Evolutionary conservation across 2,888 invertebrate species (phyloP), one percentile per base, ranked within the genome.

Genomic region (Lochmaea capreae): DNA sequence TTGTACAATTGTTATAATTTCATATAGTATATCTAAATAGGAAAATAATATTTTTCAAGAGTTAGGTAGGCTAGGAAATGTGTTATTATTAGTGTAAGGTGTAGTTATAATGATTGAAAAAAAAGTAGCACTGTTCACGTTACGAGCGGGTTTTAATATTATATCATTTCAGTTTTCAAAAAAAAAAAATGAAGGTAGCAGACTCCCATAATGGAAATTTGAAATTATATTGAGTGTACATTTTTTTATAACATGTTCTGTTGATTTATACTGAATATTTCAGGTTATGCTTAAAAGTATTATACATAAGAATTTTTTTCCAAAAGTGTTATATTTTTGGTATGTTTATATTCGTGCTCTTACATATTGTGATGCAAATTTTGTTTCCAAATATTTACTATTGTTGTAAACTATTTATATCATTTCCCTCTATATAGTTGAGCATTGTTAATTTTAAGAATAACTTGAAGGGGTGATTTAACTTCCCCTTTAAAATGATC

Each of bases 1-100:
- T 80, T 87, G 87, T 87, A 87, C 87, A 87, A 87, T 86, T 87
- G 87, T 87, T 87, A 87, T 87, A 83, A 86, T 87, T 87, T 87
- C 86, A 87, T 87, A 87, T 87, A 87, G 86, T 85, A 86, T 87
- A 87, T 87, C 74, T 72, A 68, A 68, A 74, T 74, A 74, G 74
- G 68, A 72, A 74, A 71, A 74, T 71, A 63, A 54, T 74, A 74
- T 65, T 74, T 71, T 59, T 74, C 65, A 69, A 59, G 49, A 46
- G 33, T 67, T 74, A 74, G 71, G 67, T 85, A 84, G 83, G 79
- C 75, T 84, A 84, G 83, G 81, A 83, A 84, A 84, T 84, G 82
- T 85, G 84, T 84, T 85, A 82, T 81, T 81, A 82, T 79, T 78
- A 82, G 80, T 80, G 72, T 83, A 82, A 82, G 81, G 70, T 78